phyloP scores from a whole-genome alignment of 2,888 invertebrate genomes.

The Oxystoma pomonae region DNA sequence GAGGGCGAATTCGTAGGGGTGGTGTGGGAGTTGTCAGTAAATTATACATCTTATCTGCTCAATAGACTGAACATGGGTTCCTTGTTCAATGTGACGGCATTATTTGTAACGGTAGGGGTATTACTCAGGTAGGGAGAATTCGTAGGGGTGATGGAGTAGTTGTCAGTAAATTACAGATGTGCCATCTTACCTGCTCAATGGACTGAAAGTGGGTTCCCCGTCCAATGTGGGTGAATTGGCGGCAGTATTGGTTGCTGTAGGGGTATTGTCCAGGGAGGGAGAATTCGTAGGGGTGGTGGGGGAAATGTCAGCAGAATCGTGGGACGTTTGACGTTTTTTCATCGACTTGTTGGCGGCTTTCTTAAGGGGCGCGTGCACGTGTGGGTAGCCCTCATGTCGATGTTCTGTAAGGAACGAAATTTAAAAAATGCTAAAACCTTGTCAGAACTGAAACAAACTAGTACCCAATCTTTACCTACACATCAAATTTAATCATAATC shows the following conservation, averaged over 20 bases:
- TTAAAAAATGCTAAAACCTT: too few relatives aligned
- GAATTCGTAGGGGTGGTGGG: constrained; percentile 26
- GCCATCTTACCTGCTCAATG: constrained; percentile 20
- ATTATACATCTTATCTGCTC: constrained; percentile 17
- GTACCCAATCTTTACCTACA: too few relatives aligned
- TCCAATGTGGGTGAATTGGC: constrained; percentile 17
- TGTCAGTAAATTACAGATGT: too few relatives aligned
- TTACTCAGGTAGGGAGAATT: constrained; percentile 28
- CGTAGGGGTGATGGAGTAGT: constrained; percentile 25
- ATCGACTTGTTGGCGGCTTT: constrained; percentile 48
- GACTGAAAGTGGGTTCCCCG: constrained; percentile 23
- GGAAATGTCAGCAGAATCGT: constrained; percentile 14
- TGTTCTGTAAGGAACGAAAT: constrained; percentile 54
- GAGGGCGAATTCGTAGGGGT: constrained; percentile 26
- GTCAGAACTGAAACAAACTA: too few relatives aligned
- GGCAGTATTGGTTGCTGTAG: constrained; percentile 16
- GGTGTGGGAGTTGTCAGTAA: constrained; percentile 25
- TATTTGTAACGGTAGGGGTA: constrained; percentile 18
- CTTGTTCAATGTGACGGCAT: constrained; percentile 8
- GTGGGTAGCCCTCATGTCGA: constrained; percentile 60
- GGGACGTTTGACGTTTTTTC: constrained; percentile 36
- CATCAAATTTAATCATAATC: too few relatives aligned
- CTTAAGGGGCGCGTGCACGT: constrained; percentile 59
- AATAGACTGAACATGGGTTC: constrained; percentile 25
- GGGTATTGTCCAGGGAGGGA: constrained; percentile 27